Evolutionary conservation across 2,888 invertebrate species (phyloP).

Genomic region (Petrophora chlorosata): DNA sequence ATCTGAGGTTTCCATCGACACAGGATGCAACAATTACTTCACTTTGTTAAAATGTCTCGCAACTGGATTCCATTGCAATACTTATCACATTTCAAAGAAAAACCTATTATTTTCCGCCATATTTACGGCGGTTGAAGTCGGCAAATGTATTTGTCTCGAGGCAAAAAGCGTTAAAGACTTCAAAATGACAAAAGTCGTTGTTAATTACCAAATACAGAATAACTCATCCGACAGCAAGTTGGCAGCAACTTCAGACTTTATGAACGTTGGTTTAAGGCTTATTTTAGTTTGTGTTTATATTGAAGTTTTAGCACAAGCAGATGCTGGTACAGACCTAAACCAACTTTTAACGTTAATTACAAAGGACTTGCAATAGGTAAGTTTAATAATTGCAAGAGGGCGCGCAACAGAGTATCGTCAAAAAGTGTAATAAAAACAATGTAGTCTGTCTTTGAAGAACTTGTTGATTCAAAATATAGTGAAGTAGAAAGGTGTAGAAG

Average conservation of each 20-base stretch:
- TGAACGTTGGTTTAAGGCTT: constrained; percentile 3
- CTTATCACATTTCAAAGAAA: constrained; percentile 1
- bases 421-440: constrained; percentile 58
- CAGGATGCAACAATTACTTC: neutral
- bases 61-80: neutral
- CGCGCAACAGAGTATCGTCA: constrained; percentile 62
- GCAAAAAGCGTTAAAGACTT: constrained; percentile 39
- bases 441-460: constrained; percentile 47
- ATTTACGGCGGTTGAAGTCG: constrained; percentile 10
- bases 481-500: constrained; percentile 23
- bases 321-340: constrained; percentile 60
- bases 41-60: neutral
- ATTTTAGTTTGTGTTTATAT: neutral
- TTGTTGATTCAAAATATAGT: constrained; percentile 49
- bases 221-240: neutral
- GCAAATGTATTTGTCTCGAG: constrained; percentile 13
- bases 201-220: constrained; percentile 58
- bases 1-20: neutral
- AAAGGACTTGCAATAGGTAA: constrained; percentile 63
- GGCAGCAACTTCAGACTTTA: too few relatives aligned
- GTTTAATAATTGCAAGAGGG: constrained; percentile 69
- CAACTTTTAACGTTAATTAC: constrained; percentile 61
- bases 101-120: constrained; percentile 1
- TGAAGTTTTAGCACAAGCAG: constrained; percentile 44
- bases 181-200: constrained; percentile 56